phyloP scores from a whole-genome alignment of 2,113 vertebrate species.

The Myiagra hebetior region DNA sequence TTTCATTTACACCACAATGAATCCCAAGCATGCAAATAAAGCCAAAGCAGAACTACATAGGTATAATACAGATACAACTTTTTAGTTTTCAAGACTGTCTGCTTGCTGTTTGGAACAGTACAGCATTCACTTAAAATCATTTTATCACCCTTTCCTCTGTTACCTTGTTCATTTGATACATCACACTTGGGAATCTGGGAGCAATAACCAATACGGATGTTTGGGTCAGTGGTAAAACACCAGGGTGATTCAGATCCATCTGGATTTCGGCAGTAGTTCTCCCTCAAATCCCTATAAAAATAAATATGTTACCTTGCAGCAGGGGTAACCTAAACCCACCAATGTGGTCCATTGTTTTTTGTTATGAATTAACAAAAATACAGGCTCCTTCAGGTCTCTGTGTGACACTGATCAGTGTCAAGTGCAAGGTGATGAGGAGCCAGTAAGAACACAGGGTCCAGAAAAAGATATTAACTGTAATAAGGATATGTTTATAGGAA shows the following conservation, averaged over 20 bases:
- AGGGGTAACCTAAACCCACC: background rate
- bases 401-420: background rate
- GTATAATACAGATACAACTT: background rate
- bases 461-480: background rate
- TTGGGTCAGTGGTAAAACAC: slow-evolving; percentile 96
- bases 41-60: background rate
- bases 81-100: background rate
- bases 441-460: background rate
- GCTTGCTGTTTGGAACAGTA: background rate
- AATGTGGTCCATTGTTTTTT: background rate
- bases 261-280: slow-evolving; percentile 98
- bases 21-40: background rate
- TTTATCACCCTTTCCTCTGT: background rate
- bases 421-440: background rate
- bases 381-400: background rate
- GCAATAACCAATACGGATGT: slow-evolving; percentile 87
- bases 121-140: background rate
- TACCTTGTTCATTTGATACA: slow-evolving; percentile 75
- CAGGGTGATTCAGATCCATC: slow-evolving; percentile 93
- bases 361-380: background rate
- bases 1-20: background rate
- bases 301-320: slow-evolving; percentile 44
- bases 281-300: slow-evolving; percentile 86
- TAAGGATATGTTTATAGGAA: background rate
- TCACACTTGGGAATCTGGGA: slow-evolving; percentile 92